Evolutionary conservation across 1,140 invertebrate genomes (phyloP), one percentile per base, ranked within the genome.

Genomic region (Brachystomella parvula): DNA sequence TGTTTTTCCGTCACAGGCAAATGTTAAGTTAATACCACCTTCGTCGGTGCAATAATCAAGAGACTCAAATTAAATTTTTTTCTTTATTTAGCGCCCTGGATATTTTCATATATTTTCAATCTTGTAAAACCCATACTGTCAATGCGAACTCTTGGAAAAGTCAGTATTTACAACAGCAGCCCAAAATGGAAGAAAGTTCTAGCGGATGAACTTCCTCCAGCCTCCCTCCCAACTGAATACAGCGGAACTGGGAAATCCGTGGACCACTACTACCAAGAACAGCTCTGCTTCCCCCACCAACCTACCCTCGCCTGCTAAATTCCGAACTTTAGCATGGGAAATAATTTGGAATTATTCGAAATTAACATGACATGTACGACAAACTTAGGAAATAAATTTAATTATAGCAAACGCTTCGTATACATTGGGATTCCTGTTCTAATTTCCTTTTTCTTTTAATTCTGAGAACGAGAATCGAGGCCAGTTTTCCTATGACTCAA

Each of bases 61-160:
- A n/a, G n/a, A n/a, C n/a, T n/a, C n/a, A n/a, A n/a, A n/a, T n/a
- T 56, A 9, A 9, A 15, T 56, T 21, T 56, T 21, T 56, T 24
- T 6, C 12, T 21, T 26, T 31, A 29, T 33, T 2, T 31, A 65
- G 65, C 65, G 47, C 60, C 58, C 3, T 61, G 58, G 65, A 44
- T 66, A 1, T 66, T 66, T 31, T 33, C 65, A 3, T 66, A 66
- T 57, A 28, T 66, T 12, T 66, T 62, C 44, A 47, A 33, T 9
- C 33, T 66, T 28, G 44, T 66, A 21, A 61, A 61, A 32, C 65
- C 58, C 29, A 19, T 66, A 2, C 47, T 66, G 9, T 66, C 65
- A 3, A 39, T 32, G 2, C 32, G 59, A n/a, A 66, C 65, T 3
- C 31, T 66, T 15, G 33, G 24, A 30, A 66, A 66, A 66, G 58